These are phyloP conservation scores for Drosophila serrata DNA, from an alignment of 1,140 invertebrate species.

Conservation along the genomic window DNA sequence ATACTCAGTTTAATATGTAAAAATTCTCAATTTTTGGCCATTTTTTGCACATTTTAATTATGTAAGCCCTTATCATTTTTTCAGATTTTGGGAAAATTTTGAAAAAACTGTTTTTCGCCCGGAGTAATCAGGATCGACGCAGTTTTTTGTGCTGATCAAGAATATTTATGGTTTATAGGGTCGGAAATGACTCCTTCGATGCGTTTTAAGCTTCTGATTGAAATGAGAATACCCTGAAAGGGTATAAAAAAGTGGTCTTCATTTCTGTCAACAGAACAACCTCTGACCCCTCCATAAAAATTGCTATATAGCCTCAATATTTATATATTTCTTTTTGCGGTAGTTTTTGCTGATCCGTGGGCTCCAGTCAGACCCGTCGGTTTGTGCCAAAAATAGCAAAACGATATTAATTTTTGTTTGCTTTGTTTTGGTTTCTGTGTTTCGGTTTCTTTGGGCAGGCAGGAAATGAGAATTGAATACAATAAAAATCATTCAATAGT, in stretches of 20 bases:
- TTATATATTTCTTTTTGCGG: not conserved
- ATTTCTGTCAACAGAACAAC: slow-evolving; percentile 27
- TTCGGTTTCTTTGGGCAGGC: slow-evolving; percentile 21
- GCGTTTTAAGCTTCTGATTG: no score
- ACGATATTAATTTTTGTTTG: slow-evolving; percentile 63
- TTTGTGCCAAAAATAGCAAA: slow-evolving; percentile 70
- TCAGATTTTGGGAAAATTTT: no score
- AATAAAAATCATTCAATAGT: slow-evolving; percentile 68
- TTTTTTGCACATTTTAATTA: no score
- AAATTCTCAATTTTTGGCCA: no score
- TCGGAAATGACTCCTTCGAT: no score
- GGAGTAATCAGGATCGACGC: no score
- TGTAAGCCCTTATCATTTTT: no score
- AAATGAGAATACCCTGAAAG: no score
- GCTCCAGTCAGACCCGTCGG: slow-evolving; percentile 32
- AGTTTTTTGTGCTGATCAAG: no score
- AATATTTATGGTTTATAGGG: no score
- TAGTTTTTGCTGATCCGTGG: slow-evolving; percentile 35
- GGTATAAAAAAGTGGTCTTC: slow-evolving; percentile 6
- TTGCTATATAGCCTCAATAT: not conserved
- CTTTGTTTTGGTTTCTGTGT: slow-evolving; percentile 35
- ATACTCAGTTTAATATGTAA: no score
- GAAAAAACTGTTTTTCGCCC: no score
- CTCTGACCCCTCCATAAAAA: slow-evolving; percentile 26
- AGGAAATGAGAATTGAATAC: slow-evolving; percentile 77